These are phyloP conservation scores for Mus spicilegus DNA, from an alignment of 2,113 vertebrate species.

Conservation along the genomic window DNA sequence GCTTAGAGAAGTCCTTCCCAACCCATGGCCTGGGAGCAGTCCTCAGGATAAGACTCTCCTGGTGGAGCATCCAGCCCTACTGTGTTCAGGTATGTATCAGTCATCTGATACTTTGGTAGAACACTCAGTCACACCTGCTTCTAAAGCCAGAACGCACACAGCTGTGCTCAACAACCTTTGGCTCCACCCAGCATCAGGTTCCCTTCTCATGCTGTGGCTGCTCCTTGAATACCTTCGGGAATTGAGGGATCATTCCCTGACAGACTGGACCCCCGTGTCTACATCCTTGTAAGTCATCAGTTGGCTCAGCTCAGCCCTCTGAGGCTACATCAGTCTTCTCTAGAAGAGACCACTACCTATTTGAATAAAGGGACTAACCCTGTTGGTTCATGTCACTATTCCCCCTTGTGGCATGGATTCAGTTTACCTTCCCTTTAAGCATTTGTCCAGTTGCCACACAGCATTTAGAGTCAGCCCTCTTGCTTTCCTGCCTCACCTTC, in stretches of 20 bases:
- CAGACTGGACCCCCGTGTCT: neutral
- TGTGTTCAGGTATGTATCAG: neutral
- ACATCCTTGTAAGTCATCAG: neutral
- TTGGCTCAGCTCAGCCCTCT: neutral
- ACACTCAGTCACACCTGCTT: neutral
- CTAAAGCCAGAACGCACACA: neutral
- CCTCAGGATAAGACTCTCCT: neutral
- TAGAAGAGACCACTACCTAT: neutral
- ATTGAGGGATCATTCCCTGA: neutral
- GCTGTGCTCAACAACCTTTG: neutral
- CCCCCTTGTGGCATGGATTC: accelerated
- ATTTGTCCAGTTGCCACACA: accelerated
- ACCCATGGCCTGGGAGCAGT: no score
- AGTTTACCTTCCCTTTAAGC: neutral
- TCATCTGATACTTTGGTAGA: no score
- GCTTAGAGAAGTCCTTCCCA: neutral
- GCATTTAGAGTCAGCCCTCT: neutral
- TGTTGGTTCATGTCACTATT: neutral
- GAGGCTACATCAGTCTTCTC: neutral
- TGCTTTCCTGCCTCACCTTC: no score
- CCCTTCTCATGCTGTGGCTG: neutral
- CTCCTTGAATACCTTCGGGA: neutral
- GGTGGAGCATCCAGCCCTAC: neutral
- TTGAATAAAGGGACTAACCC: neutral
- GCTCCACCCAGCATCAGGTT: neutral